Evolutionary conservation across 2,888 invertebrate genomes (phyloP).

Genomic region (Malthinus seriepunctatus): DNA sequence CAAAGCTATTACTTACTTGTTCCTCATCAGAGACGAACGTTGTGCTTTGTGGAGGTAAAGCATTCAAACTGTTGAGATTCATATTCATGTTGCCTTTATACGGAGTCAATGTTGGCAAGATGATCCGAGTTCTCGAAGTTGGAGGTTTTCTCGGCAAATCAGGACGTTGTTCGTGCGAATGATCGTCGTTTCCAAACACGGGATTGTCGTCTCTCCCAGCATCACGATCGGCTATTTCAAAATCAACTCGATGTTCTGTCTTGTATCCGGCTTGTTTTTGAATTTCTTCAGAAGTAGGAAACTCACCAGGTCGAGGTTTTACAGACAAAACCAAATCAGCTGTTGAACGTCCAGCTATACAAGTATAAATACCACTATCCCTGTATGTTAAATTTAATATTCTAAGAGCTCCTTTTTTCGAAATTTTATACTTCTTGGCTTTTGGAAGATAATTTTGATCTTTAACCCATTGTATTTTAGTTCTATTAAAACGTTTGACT

Average conservation of each 20-base stretch:
- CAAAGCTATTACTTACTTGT: slow-evolving; percentile 39
- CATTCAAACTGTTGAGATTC: slow-evolving; percentile 43
- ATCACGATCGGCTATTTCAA: slow-evolving; percentile 43
- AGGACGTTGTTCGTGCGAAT: slow-evolving; percentile 68
- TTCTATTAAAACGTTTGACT: slow-evolving; percentile 79
- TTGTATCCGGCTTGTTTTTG: slow-evolving; percentile 45
- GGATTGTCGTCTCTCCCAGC: slow-evolving; percentile 52
- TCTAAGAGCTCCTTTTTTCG: slow-evolving; percentile 87
- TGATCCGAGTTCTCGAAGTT: slow-evolving; percentile 42
- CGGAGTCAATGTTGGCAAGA: slow-evolving; percentile 48
- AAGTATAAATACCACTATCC: slow-evolving; percentile 86
- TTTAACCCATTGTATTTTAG: slow-evolving; percentile 88
- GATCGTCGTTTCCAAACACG: slow-evolving; percentile 60
- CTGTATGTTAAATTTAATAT: slow-evolving; percentile 79
- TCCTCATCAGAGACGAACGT: slow-evolving; percentile 41
- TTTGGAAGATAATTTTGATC: slow-evolving; percentile 78
- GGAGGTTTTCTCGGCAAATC: slow-evolving; percentile 48
- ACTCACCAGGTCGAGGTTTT: slow-evolving; percentile 76
- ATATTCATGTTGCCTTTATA: slow-evolving; percentile 33
- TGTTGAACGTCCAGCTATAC: slow-evolving; percentile 79
- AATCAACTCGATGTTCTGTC: slow-evolving; percentile 43
- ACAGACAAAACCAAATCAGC: slow-evolving; percentile 82
- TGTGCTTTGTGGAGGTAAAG: slow-evolving; percentile 43
- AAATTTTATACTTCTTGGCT: slow-evolving; percentile 83
- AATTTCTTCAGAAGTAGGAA: slow-evolving; percentile 80